These are phyloP conservation scores for Fistularia tabacaria DNA, from an alignment of 2,797 vertebrate species.

Conservation along the genomic window DNA sequence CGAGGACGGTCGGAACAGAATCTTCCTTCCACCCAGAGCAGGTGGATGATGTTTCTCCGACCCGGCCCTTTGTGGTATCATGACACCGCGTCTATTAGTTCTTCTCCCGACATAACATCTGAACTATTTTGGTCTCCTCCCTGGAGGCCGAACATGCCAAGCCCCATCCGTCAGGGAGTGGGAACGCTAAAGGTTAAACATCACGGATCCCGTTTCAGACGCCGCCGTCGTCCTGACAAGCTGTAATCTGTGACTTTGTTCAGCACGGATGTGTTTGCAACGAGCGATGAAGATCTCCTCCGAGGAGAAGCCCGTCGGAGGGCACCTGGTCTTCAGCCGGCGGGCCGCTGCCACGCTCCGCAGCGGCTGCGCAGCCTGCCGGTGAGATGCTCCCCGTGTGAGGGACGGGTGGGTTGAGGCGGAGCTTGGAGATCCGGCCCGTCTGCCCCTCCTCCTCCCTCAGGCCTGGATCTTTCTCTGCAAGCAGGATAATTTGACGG, in stretches of 20 bases:
- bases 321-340: slow-evolving; percentile 7
- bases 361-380: too few relatives aligned
- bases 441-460: too few relatives aligned
- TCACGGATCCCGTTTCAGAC: slow-evolving; percentile 28
- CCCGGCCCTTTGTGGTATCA: too few relatives aligned
- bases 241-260: slow-evolving; percentile 28
- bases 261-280: slow-evolving; percentile 7
- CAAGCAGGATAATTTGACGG: too few relatives aligned
- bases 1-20: too few relatives aligned
- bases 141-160: slow-evolving; percentile 8
- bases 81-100: too few relatives aligned
- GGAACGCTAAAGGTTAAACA: slow-evolving; percentile 53
- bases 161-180: slow-evolving; percentile 30
- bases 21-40: neutral
- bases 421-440: too few relatives aligned
- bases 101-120: too few relatives aligned
- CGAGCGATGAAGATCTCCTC: slow-evolving; percentile 33
- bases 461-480: too few relatives aligned
- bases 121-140: slow-evolving; percentile 18
- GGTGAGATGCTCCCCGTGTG: too few relatives aligned
- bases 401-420: too few relatives aligned
- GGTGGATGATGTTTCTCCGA: neutral
- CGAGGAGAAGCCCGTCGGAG: slow-evolving; percentile 42
- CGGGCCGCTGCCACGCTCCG: too few relatives aligned
- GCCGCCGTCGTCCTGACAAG: slow-evolving; percentile 22